Evolutionary conservation across 1,140 invertebrate genomes (phyloP), one percentile per base, ranked within the genome.

Genomic region (Rhynchophorus ferrugineus): DNA sequence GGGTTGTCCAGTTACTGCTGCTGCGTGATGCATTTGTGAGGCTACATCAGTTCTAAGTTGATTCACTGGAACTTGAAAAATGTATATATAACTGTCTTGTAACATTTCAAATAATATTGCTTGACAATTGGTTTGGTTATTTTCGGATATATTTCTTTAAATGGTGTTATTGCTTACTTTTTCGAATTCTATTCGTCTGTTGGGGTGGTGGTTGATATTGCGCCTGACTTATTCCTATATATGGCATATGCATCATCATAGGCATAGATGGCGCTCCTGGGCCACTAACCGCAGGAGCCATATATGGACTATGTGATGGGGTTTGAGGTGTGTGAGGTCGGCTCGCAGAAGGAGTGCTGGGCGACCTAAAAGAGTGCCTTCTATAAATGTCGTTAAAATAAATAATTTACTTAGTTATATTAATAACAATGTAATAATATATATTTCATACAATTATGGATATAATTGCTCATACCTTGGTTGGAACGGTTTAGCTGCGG

Each of bases 261-360:
- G 74, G 65, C 22, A 54, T 57, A 67, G 71, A 51, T 59, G 73
- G 72, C 21, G 63, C 63, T 18, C 59, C 62, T 16, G 57, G 60
- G 13, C 62, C 59, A 29, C 62, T 62, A 3, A 62, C 50, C 19
- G 62, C 52, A 33, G 63, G 42, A 13, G 65, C 54, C 18, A 64
- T 67, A 44, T 65, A 70, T 7, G 65, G 63, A 56, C 55, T 64
- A 57, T 57, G 62, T 69, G 72, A 83, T 14, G 87, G 87, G 18
- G 88, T 91, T 67, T 88, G 87, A 21, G 88, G 89, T 8, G 89
- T 91, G 64, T 91, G 87, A 18, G 88, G 87, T 36, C 88, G 77
- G 62, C 74, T 79, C 43, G 79, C 79, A 18, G 78, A 81, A 22
- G 81, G 81, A 16, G 80, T 82, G 64, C 78, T 81, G 2, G 80